Percentiles rank a stretch among this genome's conserved stretches.
Conservation (phyloP, 2,113 vertebrate species). For the Macquaria australasica region DNA sequence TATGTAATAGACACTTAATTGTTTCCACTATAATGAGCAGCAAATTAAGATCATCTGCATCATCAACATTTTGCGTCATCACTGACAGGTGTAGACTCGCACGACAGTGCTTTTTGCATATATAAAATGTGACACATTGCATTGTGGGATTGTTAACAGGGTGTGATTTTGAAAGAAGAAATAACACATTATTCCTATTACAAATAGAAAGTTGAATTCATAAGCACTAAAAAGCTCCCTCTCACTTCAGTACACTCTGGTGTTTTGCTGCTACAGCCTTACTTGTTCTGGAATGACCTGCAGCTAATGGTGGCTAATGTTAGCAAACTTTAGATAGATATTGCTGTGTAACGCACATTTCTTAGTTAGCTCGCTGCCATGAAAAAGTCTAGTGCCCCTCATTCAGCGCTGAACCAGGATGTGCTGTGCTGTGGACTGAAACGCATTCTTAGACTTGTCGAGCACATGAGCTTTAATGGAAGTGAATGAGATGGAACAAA, state of each 20-base stretch:
- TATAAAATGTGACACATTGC: neutral
- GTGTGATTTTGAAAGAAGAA: neutral
- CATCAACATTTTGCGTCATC: neutral
- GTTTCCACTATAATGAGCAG: neutral
- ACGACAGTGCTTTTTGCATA: neutral
- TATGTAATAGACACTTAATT: neutral
- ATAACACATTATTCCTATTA: neutral
- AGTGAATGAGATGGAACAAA: neutral
- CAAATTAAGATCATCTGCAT: neutral
- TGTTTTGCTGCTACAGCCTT: too few relatives aligned
- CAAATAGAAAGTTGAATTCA: neutral
- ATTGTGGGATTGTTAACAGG: neutral
- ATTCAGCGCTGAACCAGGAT: neutral
- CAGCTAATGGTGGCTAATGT: conserved; percentile 4
- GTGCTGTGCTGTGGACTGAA: neutral
- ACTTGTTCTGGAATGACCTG: neutral
- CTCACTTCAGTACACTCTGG: too few relatives aligned
- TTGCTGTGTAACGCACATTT: neutral
- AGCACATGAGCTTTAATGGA: neutral
- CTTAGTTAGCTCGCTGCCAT: neutral
- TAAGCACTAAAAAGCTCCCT: neutral
- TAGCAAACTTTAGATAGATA: neutral
- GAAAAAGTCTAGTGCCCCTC: neutral
- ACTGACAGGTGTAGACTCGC: neutral
- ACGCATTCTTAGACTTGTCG: neutral